phyloP scores from a whole-genome alignment of 2,113 vertebrate genomes.

The Chaenocephalus aceratus region DNA sequence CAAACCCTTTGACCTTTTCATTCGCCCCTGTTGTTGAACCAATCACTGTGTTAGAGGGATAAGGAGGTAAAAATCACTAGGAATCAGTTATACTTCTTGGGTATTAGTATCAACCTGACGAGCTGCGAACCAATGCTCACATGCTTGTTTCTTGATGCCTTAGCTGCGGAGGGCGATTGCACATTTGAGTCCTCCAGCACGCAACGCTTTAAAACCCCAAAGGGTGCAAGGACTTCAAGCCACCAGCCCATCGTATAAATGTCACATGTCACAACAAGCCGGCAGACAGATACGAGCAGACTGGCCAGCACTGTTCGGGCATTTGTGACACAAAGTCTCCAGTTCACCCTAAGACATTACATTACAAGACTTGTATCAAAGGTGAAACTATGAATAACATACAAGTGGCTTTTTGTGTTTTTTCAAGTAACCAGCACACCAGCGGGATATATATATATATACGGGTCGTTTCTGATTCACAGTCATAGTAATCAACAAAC shows the following conservation, averaged over 20 bases:
- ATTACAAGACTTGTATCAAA: conserved; percentile 4
- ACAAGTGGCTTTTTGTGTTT: neutral
- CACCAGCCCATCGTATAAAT: conserved; percentile 53
- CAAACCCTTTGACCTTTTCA: conserved; percentile 45
- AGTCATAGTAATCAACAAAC: conserved; percentile 11
- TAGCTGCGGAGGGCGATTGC: neutral
- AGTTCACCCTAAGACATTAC: neutral
- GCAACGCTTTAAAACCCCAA: neutral
- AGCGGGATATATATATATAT: neutral
- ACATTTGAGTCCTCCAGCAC: conserved; percentile 14
- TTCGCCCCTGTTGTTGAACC: conserved; percentile 42
- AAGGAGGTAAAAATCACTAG: conserved; percentile 20
- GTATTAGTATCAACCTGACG: conserved; percentile 39
- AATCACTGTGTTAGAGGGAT: conserved; percentile 7
- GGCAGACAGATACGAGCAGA: conserved; percentile 29
- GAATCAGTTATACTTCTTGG: conserved; percentile 42
- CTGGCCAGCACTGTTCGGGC: conserved; percentile 3
- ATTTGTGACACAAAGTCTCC: conserved; percentile 29
- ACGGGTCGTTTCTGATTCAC: neutral
- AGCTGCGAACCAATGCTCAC: conserved; percentile 36
- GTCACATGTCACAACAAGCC: conserved; percentile 55
- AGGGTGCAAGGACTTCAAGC: conserved; percentile 12
- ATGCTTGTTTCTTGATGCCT: conserved; percentile 13
- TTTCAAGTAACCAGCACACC: neutral
- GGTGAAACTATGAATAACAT: neutral